These are phyloP conservation scores for Cynoglossus semilaevis DNA, from an alignment of 2,113 vertebrate genomes.

Conservation along the genomic window DNA sequence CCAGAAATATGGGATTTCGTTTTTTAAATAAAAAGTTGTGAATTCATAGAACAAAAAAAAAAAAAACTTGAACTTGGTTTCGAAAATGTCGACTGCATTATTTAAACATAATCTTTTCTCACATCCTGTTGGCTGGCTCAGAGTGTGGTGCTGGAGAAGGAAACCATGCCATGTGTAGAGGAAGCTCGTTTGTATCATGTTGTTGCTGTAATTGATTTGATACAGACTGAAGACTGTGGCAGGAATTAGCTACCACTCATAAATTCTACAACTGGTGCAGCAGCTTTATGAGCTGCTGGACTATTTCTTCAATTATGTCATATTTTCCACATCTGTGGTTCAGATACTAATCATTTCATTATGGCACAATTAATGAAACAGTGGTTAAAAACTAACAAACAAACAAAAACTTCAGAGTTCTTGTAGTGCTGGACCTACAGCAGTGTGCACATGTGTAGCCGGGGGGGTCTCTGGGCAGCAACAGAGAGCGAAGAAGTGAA, in stretches of 20 bases:
- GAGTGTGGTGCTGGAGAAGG: too few relatives aligned
- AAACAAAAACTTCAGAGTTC: slow-evolving; percentile 30
- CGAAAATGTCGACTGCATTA: too few relatives aligned
- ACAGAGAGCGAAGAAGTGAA: slow-evolving; percentile 60
- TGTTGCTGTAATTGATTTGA: slow-evolving; percentile 26
- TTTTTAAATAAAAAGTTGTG: too few relatives aligned
- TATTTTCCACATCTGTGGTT: slow-evolving; percentile 56
- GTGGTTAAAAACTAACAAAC: slow-evolving; percentile 35
- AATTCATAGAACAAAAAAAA: too few relatives aligned
- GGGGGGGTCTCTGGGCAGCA: slow-evolving; percentile 57
- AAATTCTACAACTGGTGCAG: slow-evolving; percentile 42
- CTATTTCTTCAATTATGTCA: slow-evolving; percentile 41
- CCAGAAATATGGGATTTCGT: too few relatives aligned
- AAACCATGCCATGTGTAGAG: too few relatives aligned
- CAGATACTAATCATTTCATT: slow-evolving; percentile 34
- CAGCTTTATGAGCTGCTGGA: slow-evolving; percentile 41
- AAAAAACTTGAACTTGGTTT: too few relatives aligned
- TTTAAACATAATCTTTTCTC: too few relatives aligned
- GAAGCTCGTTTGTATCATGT: too few relatives aligned
- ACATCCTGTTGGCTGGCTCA: too few relatives aligned
- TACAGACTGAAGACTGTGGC: slow-evolving; percentile 38
- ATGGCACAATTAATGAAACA: slow-evolving; percentile 49
- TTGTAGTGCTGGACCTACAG: slow-evolving; percentile 64
- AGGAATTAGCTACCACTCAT: slow-evolving; percentile 55
- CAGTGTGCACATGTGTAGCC: slow-evolving; percentile 47